Evolutionary conservation across 2,797 vertebrate genomes (phyloP), one percentile per base, ranked within the genome.

Genomic region (Argyrosomus regius): DNA sequence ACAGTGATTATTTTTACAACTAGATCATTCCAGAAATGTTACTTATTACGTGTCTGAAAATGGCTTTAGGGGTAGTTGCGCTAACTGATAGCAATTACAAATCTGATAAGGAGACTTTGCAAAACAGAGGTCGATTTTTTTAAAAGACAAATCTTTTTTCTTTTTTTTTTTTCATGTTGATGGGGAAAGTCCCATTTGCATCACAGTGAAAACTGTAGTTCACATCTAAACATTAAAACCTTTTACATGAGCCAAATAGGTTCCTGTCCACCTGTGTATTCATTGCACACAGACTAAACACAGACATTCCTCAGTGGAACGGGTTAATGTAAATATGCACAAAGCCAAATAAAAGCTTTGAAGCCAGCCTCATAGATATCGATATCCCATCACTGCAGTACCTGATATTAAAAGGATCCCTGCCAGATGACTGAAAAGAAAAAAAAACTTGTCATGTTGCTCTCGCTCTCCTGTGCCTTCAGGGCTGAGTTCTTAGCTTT

Each of bases 401-500:
- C 87, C 83, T 92, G 88, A 88, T 86, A 91, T 89, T 89, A 89
- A 89, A 82, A 78, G 53, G 80, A 86, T 80, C 78, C 48, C 53
- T 88, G 85, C 80, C 87, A 92, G 77, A 83, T 85, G 52, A 85
- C 70, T 78, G 66, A 72, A 69, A 81, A 77, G 50, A 24, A 28
- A 13, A 26, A 76, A 64, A 82, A 81, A 57, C 82, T 82, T 89
- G 92, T 92, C 90, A 89, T 63, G 82, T 86, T 65, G 80, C 81
- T 85, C 77, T 76, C 3, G 9, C 65, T 85, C 73, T 84, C 26
- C 49, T 39, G 43, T 87, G 87, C 91, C 93, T 87, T 48, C 78
- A 28, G 89, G 90, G 79, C 77, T 66, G 18, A 67, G 46, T 87
- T 90, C 92, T 93, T 91, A 81, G 81, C 83, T 93, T 92, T 91